Conservation (phyloP, 2,888 invertebrate species). For the Koerneria pararmatus region DNA sequence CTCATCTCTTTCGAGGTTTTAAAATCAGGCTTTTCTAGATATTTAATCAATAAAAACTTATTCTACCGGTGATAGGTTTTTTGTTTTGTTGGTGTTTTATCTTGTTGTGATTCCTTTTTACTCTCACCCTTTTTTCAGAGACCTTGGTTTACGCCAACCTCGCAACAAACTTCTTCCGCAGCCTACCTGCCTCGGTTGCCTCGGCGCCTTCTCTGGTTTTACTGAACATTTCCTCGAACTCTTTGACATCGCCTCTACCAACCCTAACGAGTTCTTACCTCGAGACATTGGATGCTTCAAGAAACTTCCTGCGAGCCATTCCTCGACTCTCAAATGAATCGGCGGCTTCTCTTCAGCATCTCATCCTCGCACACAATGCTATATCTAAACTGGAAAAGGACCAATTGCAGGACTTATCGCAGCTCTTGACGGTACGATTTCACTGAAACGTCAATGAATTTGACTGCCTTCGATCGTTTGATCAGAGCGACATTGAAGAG, state of each 20-base stretch:
- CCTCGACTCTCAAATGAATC: conserved; percentile 8
- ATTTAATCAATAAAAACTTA: too few species aligned
- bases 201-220: conserved; percentile 39
- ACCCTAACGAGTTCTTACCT: background rate
- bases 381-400: background rate
- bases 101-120: too few species aligned
- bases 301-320: background rate
- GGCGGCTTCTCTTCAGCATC: background rate
- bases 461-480: too few species aligned
- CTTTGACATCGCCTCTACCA: background rate
- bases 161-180: conserved; percentile 38
- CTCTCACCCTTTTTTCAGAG: too few species aligned
- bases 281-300: conserved; percentile 17
- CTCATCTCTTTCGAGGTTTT: background rate
- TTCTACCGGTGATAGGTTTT: too few species aligned
- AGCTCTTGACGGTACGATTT: too few species aligned
- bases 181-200: conserved; percentile 40
- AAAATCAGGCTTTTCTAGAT: background rate
- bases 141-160: conserved; percentile 45
- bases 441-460: too few species aligned
- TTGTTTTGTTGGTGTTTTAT: conserved; percentile 11
- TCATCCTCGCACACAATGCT: conserved; percentile 8
- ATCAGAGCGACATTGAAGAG: too few species aligned
- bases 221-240: conserved; percentile 46
- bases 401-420: too few species aligned